A percentile compares a stretch with the other conserved stretches of the same genome.
Conservation (phyloP, 2,888 invertebrate species). For the Crioceris asparagi region DNA sequence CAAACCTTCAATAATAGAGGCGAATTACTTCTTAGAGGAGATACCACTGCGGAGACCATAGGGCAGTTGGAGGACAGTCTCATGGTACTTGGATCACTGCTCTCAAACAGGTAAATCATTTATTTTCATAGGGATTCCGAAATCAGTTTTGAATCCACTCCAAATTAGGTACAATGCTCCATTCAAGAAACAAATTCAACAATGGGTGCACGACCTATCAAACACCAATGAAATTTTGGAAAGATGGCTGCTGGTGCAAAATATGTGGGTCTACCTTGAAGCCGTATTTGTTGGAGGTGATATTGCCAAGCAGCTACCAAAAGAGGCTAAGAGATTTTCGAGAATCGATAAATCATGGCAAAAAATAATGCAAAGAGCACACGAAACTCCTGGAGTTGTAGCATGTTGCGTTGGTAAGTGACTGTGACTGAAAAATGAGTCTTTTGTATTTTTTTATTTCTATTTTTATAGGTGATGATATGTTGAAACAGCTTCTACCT, state of each 20-base stretch:
- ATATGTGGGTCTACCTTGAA: slow-evolving; percentile 97
- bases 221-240: slow-evolving; percentile 95
- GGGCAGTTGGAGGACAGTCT: slow-evolving; percentile 90
- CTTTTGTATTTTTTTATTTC: slow-evolving; percentile 95
- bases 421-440: slow-evolving; percentile 56
- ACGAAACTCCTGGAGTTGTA: slow-evolving; percentile 92
- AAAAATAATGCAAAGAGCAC: slow-evolving; percentile 93
- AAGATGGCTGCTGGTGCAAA: slow-evolving; percentile 91
- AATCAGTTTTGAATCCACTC: slow-evolving; percentile 10
- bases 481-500: slow-evolving; percentile 80
- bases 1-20: slow-evolving; percentile 93
- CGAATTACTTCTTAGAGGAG: slow-evolving; percentile 80
- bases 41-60: slow-evolving; percentile 91
- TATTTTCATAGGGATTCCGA: neutral
- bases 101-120: slow-evolving; percentile 79
- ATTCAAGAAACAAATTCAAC: slow-evolving; percentile 91
- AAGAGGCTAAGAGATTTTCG: slow-evolving; percentile 87
- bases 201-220: slow-evolving; percentile 88
- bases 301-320: slow-evolving; percentile 95
- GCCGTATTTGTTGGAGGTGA: slow-evolving; percentile 98
- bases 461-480: slow-evolving; percentile 89
- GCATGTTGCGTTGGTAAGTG: slow-evolving; percentile 74
- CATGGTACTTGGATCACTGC: slow-evolving; percentile 89
- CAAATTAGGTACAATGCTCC: slow-evolving; percentile 91
- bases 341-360: slow-evolving; percentile 99